Evolutionary conservation across 2,888 invertebrate species (phyloP).

Genomic region (Anthophora plumipes): DNA sequence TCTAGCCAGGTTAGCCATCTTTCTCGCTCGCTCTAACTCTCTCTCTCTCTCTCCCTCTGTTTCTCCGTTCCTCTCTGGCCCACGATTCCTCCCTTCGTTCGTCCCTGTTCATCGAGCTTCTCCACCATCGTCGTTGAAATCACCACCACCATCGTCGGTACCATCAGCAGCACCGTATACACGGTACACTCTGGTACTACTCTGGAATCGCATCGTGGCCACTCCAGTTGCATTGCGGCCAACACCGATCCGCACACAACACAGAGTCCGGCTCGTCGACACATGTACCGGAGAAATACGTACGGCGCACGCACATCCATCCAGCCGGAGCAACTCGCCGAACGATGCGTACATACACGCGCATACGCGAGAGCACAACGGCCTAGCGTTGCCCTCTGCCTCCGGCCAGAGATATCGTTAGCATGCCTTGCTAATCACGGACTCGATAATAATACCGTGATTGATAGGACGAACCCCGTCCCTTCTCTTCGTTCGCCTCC

Average conservation of each 20-base stretch:
- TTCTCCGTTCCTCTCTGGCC: conserved; percentile 32
- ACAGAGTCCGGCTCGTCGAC: conserved; percentile 50
- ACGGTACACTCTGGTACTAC: conserved; percentile 73
- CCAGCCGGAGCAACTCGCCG: conserved; percentile 41
- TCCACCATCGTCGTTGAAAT: conserved; percentile 76
- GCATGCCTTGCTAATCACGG: conserved; percentile 84
- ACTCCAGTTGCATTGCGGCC: conserved; percentile 79
- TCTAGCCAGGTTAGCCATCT: conserved; percentile 24
- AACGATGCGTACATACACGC: conserved; percentile 60
- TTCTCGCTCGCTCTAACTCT: conserved; percentile 48
- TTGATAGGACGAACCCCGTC: conserved; percentile 83
- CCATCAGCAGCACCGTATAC: conserved; percentile 68
- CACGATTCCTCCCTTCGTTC: conserved; percentile 46
- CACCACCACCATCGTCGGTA: conserved; percentile 74
- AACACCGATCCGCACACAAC: conserved; percentile 70
- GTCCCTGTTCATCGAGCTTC: conserved; percentile 60
- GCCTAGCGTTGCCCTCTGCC: conserved; percentile 79
- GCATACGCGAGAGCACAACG: conserved; percentile 68
- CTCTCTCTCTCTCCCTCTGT: conserved; percentile 40
- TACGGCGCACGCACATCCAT: conserved; percentile 32
- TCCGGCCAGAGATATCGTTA: conserved; percentile 84
- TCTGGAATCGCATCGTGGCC: conserved; percentile 76
- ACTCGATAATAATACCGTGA: conserved; percentile 84
- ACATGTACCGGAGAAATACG: conserved; percentile 42
- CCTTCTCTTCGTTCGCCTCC: conserved; percentile 60